phyloP scores from a whole-genome alignment of 2,113 vertebrate species.

The Sander lucioperca region DNA sequence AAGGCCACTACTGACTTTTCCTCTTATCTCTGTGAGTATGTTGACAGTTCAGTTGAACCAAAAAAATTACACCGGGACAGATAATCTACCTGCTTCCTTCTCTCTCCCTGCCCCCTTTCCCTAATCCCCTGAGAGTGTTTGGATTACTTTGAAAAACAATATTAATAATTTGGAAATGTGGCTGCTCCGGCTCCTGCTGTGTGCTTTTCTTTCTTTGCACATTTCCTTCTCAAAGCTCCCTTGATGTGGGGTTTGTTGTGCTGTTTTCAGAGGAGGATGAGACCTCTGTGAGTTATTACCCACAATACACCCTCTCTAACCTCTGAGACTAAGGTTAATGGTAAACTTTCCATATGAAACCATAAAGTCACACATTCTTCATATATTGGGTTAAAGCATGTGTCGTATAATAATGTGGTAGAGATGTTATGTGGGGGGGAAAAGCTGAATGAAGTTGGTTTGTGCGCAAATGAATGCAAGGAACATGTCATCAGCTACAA shows the following conservation, averaged over 20 bases:
- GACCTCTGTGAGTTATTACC: slow-evolving; percentile 70
- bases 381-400: not conserved
- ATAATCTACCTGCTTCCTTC: slow-evolving; percentile 73
- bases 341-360: slow-evolving; percentile 22
- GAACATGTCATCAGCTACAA: slow-evolving; percentile 55
- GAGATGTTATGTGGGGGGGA: slow-evolving; percentile 24
- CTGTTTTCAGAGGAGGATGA: slow-evolving; percentile 74
- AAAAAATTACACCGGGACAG: slow-evolving; percentile 58
- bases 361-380: not conserved
- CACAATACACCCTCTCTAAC: slow-evolving; percentile 55
- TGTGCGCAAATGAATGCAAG: slow-evolving; percentile 35
- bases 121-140: slow-evolving; percentile 72
- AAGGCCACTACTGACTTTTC: slow-evolving; percentile 62
- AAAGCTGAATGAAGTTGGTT: slow-evolving; percentile 6
- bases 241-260: slow-evolving; percentile 79
- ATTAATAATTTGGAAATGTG: slow-evolving; percentile 80
- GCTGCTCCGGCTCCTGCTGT: slow-evolving; percentile 72
- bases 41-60: slow-evolving; percentile 66
- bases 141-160: slow-evolving; percentile 80
- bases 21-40: slow-evolving; percentile 50
- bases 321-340: slow-evolving; percentile 25
- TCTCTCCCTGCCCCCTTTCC: slow-evolving; percentile 39
- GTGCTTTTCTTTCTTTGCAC: slow-evolving; percentile 76
- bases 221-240: slow-evolving; percentile 81
- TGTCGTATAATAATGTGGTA: slow-evolving; percentile 1